These are phyloP conservation scores for Charadrius vociferus DNA, from an alignment of 2,113 vertebrate genomes.

Conservation along the genomic window DNA sequence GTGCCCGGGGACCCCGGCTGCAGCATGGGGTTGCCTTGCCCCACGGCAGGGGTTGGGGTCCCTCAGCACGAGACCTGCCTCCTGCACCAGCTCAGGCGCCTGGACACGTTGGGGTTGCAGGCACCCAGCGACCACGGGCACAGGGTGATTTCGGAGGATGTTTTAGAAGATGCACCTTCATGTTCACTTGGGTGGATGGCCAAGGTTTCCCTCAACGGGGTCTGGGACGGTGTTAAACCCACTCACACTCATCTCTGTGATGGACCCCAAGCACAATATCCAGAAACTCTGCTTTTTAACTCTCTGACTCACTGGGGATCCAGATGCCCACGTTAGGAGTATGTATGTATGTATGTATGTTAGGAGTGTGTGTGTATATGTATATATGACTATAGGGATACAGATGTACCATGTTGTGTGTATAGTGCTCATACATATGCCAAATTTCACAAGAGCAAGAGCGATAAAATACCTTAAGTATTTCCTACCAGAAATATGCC, in stretches of 20 bases:
- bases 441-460: background rate
- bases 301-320: background rate
- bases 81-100: accelerated
- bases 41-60: background rate
- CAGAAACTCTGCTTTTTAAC: background rate
- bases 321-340: background rate
- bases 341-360: background rate
- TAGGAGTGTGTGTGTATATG: background rate
- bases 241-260: accelerated
- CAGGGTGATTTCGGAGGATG: background rate
- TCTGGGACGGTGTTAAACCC: background rate
- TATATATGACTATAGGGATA: background rate
- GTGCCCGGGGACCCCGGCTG: background rate
- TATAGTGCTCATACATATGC: background rate
- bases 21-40: conserved; percentile 2
- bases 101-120: accelerated
- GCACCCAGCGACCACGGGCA: accelerated
- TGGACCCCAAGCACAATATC: background rate
- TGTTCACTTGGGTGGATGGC: background rate
- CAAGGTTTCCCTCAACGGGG: background rate
- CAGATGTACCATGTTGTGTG: background rate
- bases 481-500: background rate
- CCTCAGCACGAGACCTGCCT: accelerated
- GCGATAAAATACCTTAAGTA: background rate
- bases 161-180: background rate